phyloP scores from a whole-genome alignment of 1,140 invertebrate genomes.

The Drosophila paulistorum region DNA sequence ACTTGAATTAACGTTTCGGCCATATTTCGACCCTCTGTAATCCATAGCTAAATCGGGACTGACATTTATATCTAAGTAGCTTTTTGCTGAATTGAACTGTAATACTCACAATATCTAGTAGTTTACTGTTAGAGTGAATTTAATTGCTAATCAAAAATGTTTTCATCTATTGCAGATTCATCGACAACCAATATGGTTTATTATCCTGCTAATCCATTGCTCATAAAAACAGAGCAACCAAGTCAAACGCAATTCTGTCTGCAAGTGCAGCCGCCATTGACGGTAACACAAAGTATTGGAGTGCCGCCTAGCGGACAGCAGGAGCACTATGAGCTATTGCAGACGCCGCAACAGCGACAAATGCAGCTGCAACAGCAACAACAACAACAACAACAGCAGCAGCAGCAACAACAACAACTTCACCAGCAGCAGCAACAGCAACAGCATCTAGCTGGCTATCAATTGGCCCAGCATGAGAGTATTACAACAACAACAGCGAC shows the following conservation, averaged over 20 bases:
- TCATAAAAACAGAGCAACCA: constrained; percentile 80
- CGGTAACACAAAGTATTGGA: constrained; percentile 27
- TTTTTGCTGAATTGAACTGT: too few species aligned
- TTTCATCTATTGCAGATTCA: constrained; percentile 51
- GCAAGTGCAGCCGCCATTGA: constrained; percentile 48
- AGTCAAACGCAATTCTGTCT: constrained; percentile 74
- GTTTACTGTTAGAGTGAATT: neutral
- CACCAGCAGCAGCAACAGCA: constrained; percentile 42
- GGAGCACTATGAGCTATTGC: constrained; percentile 67
- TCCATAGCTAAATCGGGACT: too few species aligned
- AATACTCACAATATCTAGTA: too few species aligned
- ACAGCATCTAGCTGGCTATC: constrained; percentile 53
- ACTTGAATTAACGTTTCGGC: too few species aligned
- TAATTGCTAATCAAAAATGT: neutral
- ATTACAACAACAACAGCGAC: constrained; percentile 51
- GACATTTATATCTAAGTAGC: too few species aligned
- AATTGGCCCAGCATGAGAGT: constrained; percentile 62
- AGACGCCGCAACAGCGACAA: constrained; percentile 68
- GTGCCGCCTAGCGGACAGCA: constrained; percentile 49
- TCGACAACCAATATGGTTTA: constrained; percentile 79
- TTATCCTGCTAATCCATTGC: constrained; percentile 76
- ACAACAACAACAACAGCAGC: constrained; percentile 31
- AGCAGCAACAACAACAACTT: constrained; percentile 41
- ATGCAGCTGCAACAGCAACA: constrained; percentile 57
- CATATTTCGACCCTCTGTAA: too few species aligned